Evolutionary conservation across 2,113 vertebrate genomes (phyloP).

Genomic region (Gracilinanus agilis): DNA sequence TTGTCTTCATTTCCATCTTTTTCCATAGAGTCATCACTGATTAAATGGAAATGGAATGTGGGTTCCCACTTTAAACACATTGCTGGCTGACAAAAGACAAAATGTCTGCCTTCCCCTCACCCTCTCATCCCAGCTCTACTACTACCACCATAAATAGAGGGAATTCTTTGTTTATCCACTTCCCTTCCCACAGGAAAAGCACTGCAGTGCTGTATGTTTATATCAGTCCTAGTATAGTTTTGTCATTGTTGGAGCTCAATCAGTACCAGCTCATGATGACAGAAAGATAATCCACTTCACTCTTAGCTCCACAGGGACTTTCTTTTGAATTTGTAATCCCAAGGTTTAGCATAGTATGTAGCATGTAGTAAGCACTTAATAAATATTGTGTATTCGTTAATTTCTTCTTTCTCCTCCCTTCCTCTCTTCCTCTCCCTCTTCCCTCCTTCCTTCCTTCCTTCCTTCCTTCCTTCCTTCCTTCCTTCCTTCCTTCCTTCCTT

Average conservation of each 20-base stretch:
- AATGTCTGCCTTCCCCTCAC: not conserved
- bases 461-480: too few species aligned
- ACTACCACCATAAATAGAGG: not conserved
- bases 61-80: not conserved
- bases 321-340: not conserved
- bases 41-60: slow-evolving; percentile 22
- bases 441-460: fast-evolving
- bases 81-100: not conserved
- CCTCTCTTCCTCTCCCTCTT: too few species aligned
- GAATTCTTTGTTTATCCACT: not conserved
- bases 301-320: not conserved
- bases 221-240: slow-evolving; percentile 21
- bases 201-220: not conserved
- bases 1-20: slow-evolving; percentile 14
- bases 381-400: not conserved
- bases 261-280: not conserved
- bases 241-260: not conserved
- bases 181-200: not conserved
- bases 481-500: too few species aligned
- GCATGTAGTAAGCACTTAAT: not conserved
- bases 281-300: not conserved
- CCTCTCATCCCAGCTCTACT: not conserved
- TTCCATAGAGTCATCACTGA: slow-evolving; percentile 11
- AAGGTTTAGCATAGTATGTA: not conserved
- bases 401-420: not conserved